Base-by-base conservation (phyloP, 2,113 vertebrate genomes). In the Pluvialis apricaria region DNA sequence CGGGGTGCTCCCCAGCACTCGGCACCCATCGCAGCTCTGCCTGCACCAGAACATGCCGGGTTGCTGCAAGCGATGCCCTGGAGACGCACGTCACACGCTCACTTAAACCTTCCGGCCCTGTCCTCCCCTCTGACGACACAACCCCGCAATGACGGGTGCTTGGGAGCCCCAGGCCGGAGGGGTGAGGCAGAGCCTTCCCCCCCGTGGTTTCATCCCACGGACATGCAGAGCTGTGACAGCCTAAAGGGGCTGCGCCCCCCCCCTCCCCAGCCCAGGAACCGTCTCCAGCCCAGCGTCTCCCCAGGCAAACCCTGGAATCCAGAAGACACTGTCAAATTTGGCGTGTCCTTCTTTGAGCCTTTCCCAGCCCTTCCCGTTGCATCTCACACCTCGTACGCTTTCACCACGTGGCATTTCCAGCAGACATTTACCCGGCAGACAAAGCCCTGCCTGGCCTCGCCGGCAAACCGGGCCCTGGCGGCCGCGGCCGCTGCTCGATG, bases 121-220 rank as follows among this genome's bases (percentile, higher is more conserved):
- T 31, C 75, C 78, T 34, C 44, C 25, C 47, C 72, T 49, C 47
- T 6, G 62, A 8, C 21, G 4, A 2, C 7, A 9, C 25, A 25
- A 45, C 15, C 68, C 76, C 2, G 0, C 17, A 32, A 36, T 8
- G 36, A 19, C 0, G 1, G 61, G 44, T 13, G 60, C 69, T 40
- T 8, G 5, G 0, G 3, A 11, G 54, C 6, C 45, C 40, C 61
- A 26, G 49, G 11, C 4, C 2, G 1, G 66, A 11, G 0, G 1
- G 16, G 13, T 7, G 66, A 54, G 47, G 25, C 0, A 12, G 83
- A 31, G 55, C 58, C 32, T 86, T 28, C 40, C 31, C 34, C 34
- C 9, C 32, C 0, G 0, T 3, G 52, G 5, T 62, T 72, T 38
- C 32, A 61, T 21, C 44, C 36, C 62, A 4, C 38, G 2, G 29